A percentile compares a stretch with the other conserved stretches of the same genome.
phyloP scores from a whole-genome alignment of 2,113 vertebrate species.

The human region GRCh38 chr1:168023001-168023500 shows the following conservation, averaged over 20 bases:
- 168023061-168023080: slow-evolving; percentile 83
- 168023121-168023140: slow-evolving; percentile 73
- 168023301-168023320: not conserved
- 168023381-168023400: not conserved
- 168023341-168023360: not conserved
- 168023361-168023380: slow-evolving; percentile 18
- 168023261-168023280: not conserved
- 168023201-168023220: not conserved
- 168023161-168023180: slow-evolving; percentile 67
- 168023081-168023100: slow-evolving; percentile 79
- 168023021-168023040: slow-evolving; percentile 99
- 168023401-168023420: not conserved
- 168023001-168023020: slow-evolving; percentile 99
- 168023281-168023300: not conserved
- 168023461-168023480: not conserved
- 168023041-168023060: slow-evolving; percentile 94
- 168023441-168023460: not conserved
- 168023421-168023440: not conserved
- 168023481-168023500: not conserved
- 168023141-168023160: slow-evolving; percentile 71
- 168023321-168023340: not conserved
- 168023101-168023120: slow-evolving; percentile 69
- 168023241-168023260: slow-evolving; percentile 11
- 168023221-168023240: slow-evolving; percentile 1
- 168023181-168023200: slow-evolving; percentile 62